These are phyloP conservation scores for Siniperca chuatsi DNA, from an alignment of 2,113 vertebrate genomes.

Conservation along the genomic window DNA sequence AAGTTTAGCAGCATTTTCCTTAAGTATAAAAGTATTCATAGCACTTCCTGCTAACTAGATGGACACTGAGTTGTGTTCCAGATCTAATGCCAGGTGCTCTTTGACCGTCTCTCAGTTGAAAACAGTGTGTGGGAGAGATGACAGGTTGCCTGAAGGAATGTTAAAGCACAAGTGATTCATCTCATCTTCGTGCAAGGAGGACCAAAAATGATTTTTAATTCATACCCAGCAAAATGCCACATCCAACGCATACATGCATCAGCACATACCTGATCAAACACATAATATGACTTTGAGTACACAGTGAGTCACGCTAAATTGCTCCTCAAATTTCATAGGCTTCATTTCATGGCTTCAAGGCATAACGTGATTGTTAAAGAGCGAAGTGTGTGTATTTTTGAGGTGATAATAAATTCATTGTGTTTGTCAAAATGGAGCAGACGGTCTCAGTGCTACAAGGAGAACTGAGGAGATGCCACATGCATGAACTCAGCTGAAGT, in stretches of 20 bases:
- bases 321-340: conserved; percentile 18
- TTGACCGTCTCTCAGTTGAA: conserved; percentile 65
- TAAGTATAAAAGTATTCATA: conserved; percentile 18
- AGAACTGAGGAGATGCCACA: conserved; percentile 62
- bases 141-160: conserved; percentile 71
- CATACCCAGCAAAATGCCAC: conserved; percentile 62
- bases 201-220: conserved; percentile 71
- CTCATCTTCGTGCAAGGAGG: conserved; percentile 48
- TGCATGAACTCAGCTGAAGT: conserved; percentile 57
- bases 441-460: conserved; percentile 51
- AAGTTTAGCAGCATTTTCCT: conserved; percentile 21
- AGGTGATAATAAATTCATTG: conserved; percentile 73
- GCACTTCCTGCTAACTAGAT: conserved; percentile 5
- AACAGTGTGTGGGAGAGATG: conserved; percentile 73
- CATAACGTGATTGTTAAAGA: conserved; percentile 23
- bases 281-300: conserved; percentile 26
- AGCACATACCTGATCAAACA: conserved; percentile 45
- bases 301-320: too few relatives aligned
- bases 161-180: conserved; percentile 75
- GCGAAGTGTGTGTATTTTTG: conserved; percentile 52
- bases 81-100: conserved; percentile 62
- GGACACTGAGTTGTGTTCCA: conserved; percentile 30
- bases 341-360: neutral
- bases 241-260: conserved; percentile 53
- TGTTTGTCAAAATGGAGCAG: conserved; percentile 76